A percentile compares a stretch with the other conserved stretches of the same genome.
phyloP scores from a whole-genome alignment of 2,113 vertebrate genomes.

The Pyrgilauda ruficollis region DNA sequence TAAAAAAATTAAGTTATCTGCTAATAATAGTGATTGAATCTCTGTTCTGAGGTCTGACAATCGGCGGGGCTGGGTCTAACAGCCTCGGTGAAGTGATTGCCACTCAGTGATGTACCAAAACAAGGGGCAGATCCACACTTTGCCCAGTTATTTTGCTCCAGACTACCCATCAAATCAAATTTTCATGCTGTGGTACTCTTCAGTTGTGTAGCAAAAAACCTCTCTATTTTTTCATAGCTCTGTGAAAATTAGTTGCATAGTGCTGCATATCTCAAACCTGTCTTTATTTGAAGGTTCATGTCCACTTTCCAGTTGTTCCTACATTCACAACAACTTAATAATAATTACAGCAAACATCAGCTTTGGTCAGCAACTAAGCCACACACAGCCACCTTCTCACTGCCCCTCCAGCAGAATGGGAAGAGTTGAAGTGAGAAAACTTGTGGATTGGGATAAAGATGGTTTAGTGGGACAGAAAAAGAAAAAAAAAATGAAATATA shows the following conservation, averaged over 20 bases:
- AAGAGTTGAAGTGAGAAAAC: neutral
- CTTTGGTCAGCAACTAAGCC: neutral
- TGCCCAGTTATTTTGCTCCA: neutral
- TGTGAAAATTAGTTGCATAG: neutral
- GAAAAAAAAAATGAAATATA: neutral
- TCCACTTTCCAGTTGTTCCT: neutral
- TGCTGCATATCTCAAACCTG: neutral
- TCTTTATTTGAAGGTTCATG: neutral
- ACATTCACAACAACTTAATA: neutral
- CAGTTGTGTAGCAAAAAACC: neutral
- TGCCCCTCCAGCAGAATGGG: neutral
- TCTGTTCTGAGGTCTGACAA: neutral
- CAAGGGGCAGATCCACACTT: neutral
- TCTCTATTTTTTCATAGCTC: neutral
- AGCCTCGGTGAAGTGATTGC: neutral
- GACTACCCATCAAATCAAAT: neutral
- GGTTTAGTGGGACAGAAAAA: neutral
- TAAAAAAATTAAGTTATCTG: conserved; percentile 29
- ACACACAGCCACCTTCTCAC: rapidly evolving
- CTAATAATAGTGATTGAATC: neutral
- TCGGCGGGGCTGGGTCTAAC: neutral
- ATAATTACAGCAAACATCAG: neutral
- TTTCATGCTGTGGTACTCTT: neutral
- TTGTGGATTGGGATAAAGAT: neutral
- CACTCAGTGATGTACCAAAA: neutral